These are phyloP conservation scores for Daubentonia madagascariensis DNA, from an alignment of 2,113 vertebrate genomes.

Conservation along the genomic window DNA sequence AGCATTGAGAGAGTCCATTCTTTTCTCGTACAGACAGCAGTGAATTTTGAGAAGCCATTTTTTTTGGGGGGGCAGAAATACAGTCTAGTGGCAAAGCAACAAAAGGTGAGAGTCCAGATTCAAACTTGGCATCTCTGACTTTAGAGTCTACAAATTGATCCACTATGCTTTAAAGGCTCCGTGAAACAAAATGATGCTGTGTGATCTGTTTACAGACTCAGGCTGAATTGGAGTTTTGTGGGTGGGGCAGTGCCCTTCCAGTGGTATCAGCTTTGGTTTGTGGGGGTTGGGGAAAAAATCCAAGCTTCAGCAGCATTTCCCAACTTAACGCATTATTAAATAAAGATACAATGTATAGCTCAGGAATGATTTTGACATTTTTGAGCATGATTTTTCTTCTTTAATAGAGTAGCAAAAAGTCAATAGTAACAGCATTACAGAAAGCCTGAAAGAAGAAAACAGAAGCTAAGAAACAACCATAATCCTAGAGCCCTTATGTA, in stretches of 20 bases:
- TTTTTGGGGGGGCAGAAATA: neutral
- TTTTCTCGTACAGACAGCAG: neutral
- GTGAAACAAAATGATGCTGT: neutral
- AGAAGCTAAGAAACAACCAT: neutral
- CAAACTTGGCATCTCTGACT: neutral
- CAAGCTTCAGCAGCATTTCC: neutral
- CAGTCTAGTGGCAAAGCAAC: neutral
- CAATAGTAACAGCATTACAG: neutral
- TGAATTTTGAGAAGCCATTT: neutral
- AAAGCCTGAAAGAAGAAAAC: neutral
- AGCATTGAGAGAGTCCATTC: neutral
- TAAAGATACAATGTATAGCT: neutral
- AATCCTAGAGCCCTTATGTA: neutral
- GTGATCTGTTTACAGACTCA: no score
- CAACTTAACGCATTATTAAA: neutral
- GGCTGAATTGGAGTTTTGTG: fast-evolving
- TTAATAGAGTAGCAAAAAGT: neutral
- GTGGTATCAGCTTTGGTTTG: neutral
- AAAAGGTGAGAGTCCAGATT: neutral
- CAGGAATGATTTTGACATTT: neutral
- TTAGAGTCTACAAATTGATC: neutral
- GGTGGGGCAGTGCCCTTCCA: neutral
- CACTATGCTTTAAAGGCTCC: neutral
- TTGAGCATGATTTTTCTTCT: conserved; percentile 5
- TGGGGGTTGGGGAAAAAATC: neutral